These are phyloP conservation scores for Pandemis heparana DNA, from an alignment of 2,888 invertebrate genomes.

Conservation along the genomic window DNA sequence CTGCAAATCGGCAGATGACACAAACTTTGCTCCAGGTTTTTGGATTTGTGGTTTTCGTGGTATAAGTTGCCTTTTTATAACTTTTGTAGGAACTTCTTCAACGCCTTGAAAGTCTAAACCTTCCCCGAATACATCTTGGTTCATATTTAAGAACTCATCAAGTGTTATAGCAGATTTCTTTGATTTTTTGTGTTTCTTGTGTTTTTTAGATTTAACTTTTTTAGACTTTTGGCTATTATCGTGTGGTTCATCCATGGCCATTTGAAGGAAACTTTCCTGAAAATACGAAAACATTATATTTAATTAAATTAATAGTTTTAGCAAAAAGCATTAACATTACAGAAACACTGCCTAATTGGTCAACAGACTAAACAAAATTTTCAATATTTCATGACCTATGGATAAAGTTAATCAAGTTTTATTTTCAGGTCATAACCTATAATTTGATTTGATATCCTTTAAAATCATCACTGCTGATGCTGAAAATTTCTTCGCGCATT, in stretches of 20 bases:
- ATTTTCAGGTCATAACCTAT: neutral
- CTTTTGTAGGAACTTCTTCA: slow-evolving; percentile 77
- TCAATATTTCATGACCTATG: neutral
- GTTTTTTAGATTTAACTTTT: slow-evolving; percentile 70
- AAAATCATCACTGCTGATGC: too few relatives aligned
- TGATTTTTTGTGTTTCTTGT: slow-evolving; percentile 79
- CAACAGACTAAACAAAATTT: neutral
- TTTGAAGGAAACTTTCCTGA: slow-evolving; percentile 74
- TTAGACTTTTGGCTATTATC: slow-evolving; percentile 53
- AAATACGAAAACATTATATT: slow-evolving; percentile 47
- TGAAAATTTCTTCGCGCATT: neutral
- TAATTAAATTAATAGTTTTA: neutral
- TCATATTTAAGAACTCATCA: slow-evolving; percentile 81
- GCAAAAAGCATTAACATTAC: neutral
- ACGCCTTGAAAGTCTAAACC: slow-evolving; percentile 77
- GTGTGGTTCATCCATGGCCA: slow-evolving; percentile 66
- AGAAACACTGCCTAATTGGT: neutral
- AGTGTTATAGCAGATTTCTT: slow-evolving; percentile 79
- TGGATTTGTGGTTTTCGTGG: slow-evolving; percentile 54
- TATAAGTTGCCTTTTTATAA: slow-evolving; percentile 71
- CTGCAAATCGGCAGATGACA: slow-evolving; percentile 64
- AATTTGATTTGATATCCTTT: neutral
- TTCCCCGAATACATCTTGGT: slow-evolving; percentile 81
- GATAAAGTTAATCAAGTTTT: neutral
- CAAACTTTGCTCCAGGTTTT: slow-evolving; percentile 51